A percentile compares a stretch with the other conserved stretches of the same genome.
phyloP scores from a whole-genome alignment of 2,888 invertebrate species.

The Pseudococcus viburni region DNA sequence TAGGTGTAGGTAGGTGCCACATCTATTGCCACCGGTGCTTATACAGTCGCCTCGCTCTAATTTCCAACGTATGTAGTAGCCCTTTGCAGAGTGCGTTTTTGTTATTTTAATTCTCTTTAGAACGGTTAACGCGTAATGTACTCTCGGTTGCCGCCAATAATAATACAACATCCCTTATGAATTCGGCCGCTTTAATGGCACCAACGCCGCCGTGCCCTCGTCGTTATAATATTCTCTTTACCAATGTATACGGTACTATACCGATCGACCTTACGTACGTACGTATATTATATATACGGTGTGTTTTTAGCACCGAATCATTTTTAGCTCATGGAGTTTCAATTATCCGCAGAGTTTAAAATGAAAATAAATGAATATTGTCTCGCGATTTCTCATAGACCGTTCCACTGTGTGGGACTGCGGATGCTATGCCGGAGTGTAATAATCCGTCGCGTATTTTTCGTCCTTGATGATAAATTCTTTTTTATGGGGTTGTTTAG shows the following conservation, averaged over 20 bases:
- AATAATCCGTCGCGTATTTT: too few species aligned
- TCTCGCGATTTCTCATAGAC: neutral
- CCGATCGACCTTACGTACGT: neutral
- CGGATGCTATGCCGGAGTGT: too few species aligned
- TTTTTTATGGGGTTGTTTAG: too few species aligned
- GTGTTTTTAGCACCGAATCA: conserved; percentile 32
- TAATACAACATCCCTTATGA: conserved; percentile 43
- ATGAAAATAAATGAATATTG: conserved; percentile 21
- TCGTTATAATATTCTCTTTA: conserved; percentile 16
- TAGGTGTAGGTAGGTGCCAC: too few species aligned
- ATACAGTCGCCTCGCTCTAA: conserved; percentile 12
- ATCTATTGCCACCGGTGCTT: neutral
- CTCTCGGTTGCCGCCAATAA: conserved; percentile 8
- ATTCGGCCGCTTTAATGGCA: conserved; percentile 34
- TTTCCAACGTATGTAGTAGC: neutral
- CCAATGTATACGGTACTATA: neutral
- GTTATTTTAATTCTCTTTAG: conserved; percentile 43
- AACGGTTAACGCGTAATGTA: conserved; percentile 31
- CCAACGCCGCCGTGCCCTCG: neutral
- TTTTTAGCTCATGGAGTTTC: conserved; percentile 23
- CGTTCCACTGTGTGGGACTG: too few species aligned
- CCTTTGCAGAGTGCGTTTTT: neutral
- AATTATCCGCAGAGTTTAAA: neutral
- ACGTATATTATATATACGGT: neutral
- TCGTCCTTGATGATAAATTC: too few species aligned